phyloP scores from a whole-genome alignment of 2,888 invertebrate genomes.

The Conchocele bisecta region DNA sequence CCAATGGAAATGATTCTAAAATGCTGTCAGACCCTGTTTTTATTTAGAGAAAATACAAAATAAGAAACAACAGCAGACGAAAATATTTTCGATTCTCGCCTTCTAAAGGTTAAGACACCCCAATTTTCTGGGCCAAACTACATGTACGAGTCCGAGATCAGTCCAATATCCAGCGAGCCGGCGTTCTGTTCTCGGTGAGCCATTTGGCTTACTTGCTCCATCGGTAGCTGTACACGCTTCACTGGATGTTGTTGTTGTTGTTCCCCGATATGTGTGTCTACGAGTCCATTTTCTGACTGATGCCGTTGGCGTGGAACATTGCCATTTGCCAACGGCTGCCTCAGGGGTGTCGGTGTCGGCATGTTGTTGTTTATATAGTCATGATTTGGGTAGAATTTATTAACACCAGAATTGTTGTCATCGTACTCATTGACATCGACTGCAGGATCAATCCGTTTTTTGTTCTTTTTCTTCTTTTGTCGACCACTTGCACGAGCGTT shows the following conservation, averaged over 20 bases:
- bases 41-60: too few species aligned
- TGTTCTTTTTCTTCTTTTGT: conserved; percentile 44
- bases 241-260: conserved; percentile 6
- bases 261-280: conserved; percentile 38
- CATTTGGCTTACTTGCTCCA: conserved; percentile 12
- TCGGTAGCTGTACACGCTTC: conserved; percentile 13
- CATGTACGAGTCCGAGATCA: conserved; percentile 55
- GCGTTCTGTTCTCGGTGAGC: background rate
- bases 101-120: too few species aligned
- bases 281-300: conserved; percentile 36
- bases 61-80: too few species aligned
- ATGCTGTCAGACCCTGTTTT: too few species aligned
- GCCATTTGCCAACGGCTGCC: too few species aligned
- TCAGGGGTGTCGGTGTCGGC: conserved; percentile 44
- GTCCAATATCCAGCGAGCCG: conserved; percentile 45
- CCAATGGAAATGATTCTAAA: too few species aligned
- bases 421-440: conserved; percentile 50
- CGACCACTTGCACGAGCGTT: conserved; percentile 3
- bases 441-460: conserved; percentile 53
- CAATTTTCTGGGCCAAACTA: too few species aligned
- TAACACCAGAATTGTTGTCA: conserved; percentile 23
- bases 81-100: too few species aligned
- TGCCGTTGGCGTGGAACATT: too few species aligned
- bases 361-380: conserved; percentile 44
- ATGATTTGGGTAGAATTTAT: conserved; percentile 33